Conservation (phyloP, 2,888 invertebrate species). For the Electrophaes corylata region DNA sequence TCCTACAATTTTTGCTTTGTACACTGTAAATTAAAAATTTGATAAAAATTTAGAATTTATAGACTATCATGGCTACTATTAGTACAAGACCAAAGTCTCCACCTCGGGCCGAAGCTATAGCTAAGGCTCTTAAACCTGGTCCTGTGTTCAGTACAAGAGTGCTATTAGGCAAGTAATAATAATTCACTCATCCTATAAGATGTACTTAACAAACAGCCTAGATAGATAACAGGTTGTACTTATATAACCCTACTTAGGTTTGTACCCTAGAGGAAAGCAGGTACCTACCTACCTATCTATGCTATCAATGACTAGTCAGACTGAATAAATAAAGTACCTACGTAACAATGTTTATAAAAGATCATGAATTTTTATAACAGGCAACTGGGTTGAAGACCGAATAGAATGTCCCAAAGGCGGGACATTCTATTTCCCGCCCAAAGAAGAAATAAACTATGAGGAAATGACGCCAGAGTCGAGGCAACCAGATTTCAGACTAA, state of each 20-base stretch:
- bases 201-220: too few relatives aligned
- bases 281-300: too few relatives aligned
- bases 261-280: too few relatives aligned
- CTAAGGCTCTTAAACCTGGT: constrained; percentile 54
- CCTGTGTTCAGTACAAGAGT: constrained; percentile 60
- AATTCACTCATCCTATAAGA: background rate
- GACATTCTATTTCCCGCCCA: constrained; percentile 67
- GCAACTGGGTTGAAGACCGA: constrained; percentile 77
- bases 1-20: background rate
- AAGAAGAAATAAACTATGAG: constrained; percentile 60
- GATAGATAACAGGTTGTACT: too few relatives aligned
- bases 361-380: constrained; percentile 42
- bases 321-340: too few relatives aligned
- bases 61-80: constrained; percentile 41
- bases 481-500: constrained; percentile 64
- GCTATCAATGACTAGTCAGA: too few relatives aligned
- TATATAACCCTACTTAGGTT: too few relatives aligned
- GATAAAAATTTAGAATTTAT: constrained; percentile 1
- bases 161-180: constrained; percentile 60
- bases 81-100: constrained; percentile 66
- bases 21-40: background rate
- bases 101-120: constrained; percentile 62
- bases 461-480: constrained; percentile 65
- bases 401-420: constrained; percentile 67
- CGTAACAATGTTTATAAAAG: too few relatives aligned